Base-by-base conservation (phyloP, 2,797 vertebrate genomes). In the Odontamblyopus rebecca region DNA sequence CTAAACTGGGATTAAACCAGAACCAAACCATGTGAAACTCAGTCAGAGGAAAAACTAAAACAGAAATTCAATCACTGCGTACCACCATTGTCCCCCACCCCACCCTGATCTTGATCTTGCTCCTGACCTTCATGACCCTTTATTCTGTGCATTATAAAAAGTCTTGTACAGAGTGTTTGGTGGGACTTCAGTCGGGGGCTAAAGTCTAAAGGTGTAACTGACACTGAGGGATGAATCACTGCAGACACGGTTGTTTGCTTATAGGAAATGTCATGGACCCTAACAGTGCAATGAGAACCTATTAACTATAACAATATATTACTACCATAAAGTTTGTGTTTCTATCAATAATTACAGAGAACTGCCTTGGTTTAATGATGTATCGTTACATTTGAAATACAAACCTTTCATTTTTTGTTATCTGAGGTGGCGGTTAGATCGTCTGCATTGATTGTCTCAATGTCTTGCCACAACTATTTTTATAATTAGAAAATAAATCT, bases 141-240 rank as follows among this genome's bases (percentile, higher is more conserved):
- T 92, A 89, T 86, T 86, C 83, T 84, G 79, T 69, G 73, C 35
- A 50, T 80, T 75, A 84, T 86, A 87, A 92, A 68, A 89, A 75
- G 81, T 79, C 67, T 73, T 66, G 82, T 82, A 74, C 76, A 82
- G 83, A 80, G 78, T 67, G 50, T 6, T 61, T 80, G 76, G 76
- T 69, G 62, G 50, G 19, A 76, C 76, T 85, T 87, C 77, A 80
- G 71, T 73, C 73, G 30, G 72, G 84, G 86, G 77, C 61, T 77
- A 86, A 88, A 89, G 89, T 93, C 84, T 72, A 79, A 67, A 84
- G 70, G 76, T 86, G 81, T 79, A 72, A 72, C 60, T 56, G 69
- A 75, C 78, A 50, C 27, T 71, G 87, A 77, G 68, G 77, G 64
- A 79, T 87, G 81, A 80, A 71, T 82, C 80, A 74, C 76, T 68